Evolutionary conservation across 2,797 vertebrate genomes (phyloP).

Genomic region (Ceyx erithaca): DNA sequence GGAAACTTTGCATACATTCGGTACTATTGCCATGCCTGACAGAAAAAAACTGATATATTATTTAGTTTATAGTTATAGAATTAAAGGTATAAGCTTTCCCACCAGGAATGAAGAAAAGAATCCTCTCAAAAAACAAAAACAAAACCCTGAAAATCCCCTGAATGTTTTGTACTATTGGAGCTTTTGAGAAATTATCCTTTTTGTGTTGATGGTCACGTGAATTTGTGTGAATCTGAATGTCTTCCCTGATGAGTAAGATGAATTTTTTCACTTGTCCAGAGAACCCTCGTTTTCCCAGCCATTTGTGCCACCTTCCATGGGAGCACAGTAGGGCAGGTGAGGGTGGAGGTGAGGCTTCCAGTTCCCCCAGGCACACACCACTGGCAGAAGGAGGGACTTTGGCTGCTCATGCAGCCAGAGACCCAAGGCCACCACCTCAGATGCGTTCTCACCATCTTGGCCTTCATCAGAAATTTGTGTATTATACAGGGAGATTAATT

Average conservation of each 20-base stretch:
- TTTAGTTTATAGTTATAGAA: slow-evolving; percentile 70
- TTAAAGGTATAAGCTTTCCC: slow-evolving; percentile 55
- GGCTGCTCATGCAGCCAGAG: fast-evolving
- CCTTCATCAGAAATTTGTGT: fast-evolving
- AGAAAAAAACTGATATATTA: slow-evolving; percentile 67
- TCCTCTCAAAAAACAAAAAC: not conserved
- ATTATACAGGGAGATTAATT: not conserved
- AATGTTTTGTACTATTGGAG: not conserved
- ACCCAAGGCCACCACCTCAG: fast-evolving
- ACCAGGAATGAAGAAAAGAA: not conserved
- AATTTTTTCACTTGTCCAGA: not conserved
- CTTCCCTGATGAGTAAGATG: not conserved
- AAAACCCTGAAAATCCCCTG: not conserved
- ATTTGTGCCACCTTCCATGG: fast-evolving
- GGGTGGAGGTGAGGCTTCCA: not conserved
- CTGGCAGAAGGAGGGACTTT: not conserved
- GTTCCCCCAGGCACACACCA: not conserved
- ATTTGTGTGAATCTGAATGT: not conserved
- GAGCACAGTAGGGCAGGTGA: not conserved
- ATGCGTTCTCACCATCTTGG: fast-evolving
- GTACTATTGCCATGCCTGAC: slow-evolving; percentile 67
- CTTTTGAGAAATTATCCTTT: slow-evolving; percentile 10
- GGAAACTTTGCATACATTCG: slow-evolving; percentile 70
- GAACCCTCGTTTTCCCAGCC: not conserved
- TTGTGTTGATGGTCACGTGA: not conserved